phyloP scores from a whole-genome alignment of 2,888 invertebrate genomes.

The Pristionchus arcanus region DNA sequence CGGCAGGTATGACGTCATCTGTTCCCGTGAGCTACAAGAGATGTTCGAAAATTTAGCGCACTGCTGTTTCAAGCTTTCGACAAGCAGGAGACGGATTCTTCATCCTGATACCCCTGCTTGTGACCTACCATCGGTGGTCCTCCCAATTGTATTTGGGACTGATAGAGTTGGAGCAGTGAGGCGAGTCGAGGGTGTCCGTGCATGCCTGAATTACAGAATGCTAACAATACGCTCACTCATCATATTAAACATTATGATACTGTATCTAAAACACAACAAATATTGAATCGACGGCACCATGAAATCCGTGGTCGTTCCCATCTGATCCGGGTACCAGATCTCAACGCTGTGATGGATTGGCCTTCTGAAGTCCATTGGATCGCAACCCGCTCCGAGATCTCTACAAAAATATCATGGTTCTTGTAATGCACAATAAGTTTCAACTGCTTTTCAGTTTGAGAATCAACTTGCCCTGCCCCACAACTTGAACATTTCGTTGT shows the following conservation, averaged over 20 bases:
- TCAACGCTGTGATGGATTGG: slow-evolving; percentile 50
- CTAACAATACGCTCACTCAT: no score
- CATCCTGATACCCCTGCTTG: no score
- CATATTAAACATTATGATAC: no score
- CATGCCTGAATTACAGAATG: slow-evolving; percentile 22
- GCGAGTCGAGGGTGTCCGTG: slow-evolving; percentile 37
- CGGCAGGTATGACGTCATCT: not conserved
- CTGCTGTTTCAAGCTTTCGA: no score
- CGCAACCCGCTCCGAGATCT: slow-evolving; percentile 39
- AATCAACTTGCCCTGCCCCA: not conserved
- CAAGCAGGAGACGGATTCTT: no score
- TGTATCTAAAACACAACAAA: no score
- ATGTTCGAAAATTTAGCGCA: not conserved
- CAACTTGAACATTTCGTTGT: not conserved
- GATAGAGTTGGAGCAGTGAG: slow-evolving; percentile 42
- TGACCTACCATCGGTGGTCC: slow-evolving; percentile 43
- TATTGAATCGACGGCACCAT: not conserved
- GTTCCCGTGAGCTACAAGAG: not conserved
- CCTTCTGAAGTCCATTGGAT: slow-evolving; percentile 46
- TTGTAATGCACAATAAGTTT: no score
- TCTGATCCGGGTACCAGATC: slow-evolving; percentile 52
- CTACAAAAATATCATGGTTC: slow-evolving; percentile 4
- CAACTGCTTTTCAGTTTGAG: not conserved
- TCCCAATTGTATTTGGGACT: slow-evolving; percentile 48
- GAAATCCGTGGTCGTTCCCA: slow-evolving; percentile 11